Conservation (phyloP, 2,888 invertebrate species). For the Anarsia innoxiella region DNA sequence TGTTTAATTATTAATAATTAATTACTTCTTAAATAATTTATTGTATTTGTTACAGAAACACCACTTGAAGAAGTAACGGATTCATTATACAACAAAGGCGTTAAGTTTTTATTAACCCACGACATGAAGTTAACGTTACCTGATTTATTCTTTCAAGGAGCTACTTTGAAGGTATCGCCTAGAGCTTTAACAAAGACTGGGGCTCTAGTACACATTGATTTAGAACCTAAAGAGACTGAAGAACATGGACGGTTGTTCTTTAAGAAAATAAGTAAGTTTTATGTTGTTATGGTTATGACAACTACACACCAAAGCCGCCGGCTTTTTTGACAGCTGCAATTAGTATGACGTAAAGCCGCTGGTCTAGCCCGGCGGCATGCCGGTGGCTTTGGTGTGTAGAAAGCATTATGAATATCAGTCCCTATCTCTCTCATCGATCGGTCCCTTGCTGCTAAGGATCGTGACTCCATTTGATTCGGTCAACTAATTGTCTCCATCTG, state of each 20-base stretch:
- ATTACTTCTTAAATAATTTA: neutral
- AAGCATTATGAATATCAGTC: too few species aligned
- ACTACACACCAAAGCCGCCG: too few species aligned
- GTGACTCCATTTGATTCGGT: too few species aligned
- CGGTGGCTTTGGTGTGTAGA: too few species aligned
- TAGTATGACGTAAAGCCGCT: too few species aligned
- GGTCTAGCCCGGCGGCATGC: too few species aligned
- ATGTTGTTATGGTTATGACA: too few species aligned
- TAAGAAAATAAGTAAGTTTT: conserved; percentile 80
- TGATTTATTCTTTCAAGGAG: conserved; percentile 82
- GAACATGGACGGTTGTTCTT: conserved; percentile 79
- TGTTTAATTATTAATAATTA: too few species aligned
- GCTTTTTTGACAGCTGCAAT: too few species aligned
- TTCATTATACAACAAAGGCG: conserved; percentile 80
- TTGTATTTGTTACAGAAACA: conserved; percentile 53
- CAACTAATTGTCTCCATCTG: too few species aligned
- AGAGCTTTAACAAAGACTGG: conserved; percentile 82
- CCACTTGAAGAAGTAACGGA: conserved; percentile 86
- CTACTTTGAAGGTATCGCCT: conserved; percentile 83
- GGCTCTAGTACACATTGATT: conserved; percentile 82
- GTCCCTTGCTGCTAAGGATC: too few species aligned
- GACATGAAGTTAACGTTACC: conserved; percentile 84
- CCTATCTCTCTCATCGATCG: too few species aligned
- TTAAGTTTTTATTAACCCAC: conserved; percentile 85
- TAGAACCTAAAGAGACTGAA: conserved; percentile 71